Evolutionary conservation across 2,888 invertebrate species (phyloP).

Genomic region (Zaprionus bogoriensis): DNA sequence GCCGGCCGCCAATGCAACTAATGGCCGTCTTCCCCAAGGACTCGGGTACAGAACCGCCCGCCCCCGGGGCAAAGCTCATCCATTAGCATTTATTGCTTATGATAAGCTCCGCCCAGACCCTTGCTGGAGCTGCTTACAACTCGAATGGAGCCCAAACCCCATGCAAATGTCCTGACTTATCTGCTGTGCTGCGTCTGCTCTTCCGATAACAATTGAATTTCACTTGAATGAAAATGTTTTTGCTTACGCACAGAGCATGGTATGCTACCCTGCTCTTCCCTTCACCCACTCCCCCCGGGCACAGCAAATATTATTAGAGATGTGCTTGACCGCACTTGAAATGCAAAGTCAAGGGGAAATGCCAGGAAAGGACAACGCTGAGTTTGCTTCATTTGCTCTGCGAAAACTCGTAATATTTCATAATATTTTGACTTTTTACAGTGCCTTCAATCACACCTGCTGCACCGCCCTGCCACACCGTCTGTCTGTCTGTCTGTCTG

Average conservation of each 20-base stretch:
- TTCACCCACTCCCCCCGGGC: not conserved
- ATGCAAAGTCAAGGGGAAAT: slow-evolving; percentile 56
- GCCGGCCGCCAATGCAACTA: slow-evolving; percentile 39
- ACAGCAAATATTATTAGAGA: slow-evolving; percentile 44
- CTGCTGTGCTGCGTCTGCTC: slow-evolving; percentile 20
- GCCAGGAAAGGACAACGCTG: slow-evolving; percentile 8
- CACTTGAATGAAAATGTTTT: slow-evolving; percentile 49
- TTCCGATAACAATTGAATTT: slow-evolving; percentile 49
- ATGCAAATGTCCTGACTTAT: slow-evolving; percentile 41
- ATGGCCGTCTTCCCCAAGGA: slow-evolving; percentile 39
- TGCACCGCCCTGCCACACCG: slow-evolving; percentile 7
- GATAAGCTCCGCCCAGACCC: slow-evolving; percentile 56
- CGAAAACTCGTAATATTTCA: slow-evolving; percentile 35
- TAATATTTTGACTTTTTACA: slow-evolving; percentile 28
- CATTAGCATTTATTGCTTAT: slow-evolving; percentile 69
- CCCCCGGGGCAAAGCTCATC: slow-evolving; percentile 49
- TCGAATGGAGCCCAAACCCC: slow-evolving; percentile 5
- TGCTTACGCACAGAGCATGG: slow-evolving; percentile 52
- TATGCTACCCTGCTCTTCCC: not conserved
- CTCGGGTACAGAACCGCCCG: not conserved
- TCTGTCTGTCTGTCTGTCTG: slow-evolving; percentile 1
- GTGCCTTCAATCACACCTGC: slow-evolving; percentile 64
- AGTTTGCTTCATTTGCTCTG: slow-evolving; percentile 54
- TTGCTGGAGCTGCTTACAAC: too few relatives aligned
- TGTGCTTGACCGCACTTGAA: slow-evolving; percentile 66